These are phyloP conservation scores for Erebia ligea DNA, from an alignment of 2,888 invertebrate genomes.

Conservation along the genomic window DNA sequence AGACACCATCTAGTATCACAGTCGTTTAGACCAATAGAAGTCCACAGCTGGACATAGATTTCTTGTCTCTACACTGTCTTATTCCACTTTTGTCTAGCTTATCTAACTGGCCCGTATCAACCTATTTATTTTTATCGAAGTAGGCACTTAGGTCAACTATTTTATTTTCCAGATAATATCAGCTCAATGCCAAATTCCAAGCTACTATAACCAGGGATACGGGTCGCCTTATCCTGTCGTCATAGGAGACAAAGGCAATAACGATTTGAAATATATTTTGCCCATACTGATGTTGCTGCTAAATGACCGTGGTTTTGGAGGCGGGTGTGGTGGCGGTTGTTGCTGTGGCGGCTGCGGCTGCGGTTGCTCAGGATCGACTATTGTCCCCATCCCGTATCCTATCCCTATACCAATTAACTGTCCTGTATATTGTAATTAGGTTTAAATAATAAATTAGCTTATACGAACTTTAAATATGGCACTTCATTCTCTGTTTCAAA, in stretches of 20 bases:
- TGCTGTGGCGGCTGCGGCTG: slow-evolving; percentile 43
- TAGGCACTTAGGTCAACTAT: too few relatives aligned
- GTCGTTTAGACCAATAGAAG: too few relatives aligned
- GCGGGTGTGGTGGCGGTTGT: slow-evolving; percentile 41
- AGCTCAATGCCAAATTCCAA: slow-evolving; percentile 51
- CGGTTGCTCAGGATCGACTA: slow-evolving; percentile 44
- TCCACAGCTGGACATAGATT: too few relatives aligned
- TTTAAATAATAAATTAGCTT: neutral
- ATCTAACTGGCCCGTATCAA: neutral
- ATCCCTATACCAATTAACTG: slow-evolving; percentile 53
- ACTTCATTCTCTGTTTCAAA: too few relatives aligned
- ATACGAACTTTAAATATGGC: too few relatives aligned
- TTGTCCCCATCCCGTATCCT: slow-evolving; percentile 57
- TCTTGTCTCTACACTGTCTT: too few relatives aligned
- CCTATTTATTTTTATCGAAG: too few relatives aligned
- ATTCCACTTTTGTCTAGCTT: neutral
- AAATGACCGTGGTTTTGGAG: slow-evolving; percentile 47
- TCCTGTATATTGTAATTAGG: slow-evolving; percentile 43
- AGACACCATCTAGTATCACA: too few relatives aligned
- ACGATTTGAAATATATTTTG: slow-evolving; percentile 49
- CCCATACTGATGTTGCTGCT: slow-evolving; percentile 59
- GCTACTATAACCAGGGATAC: slow-evolving; percentile 46
- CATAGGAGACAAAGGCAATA: slow-evolving; percentile 51
- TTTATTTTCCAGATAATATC: slow-evolving; percentile 49
- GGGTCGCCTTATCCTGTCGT: slow-evolving; percentile 53